phyloP scores from a whole-genome alignment of 2,888 invertebrate species.

The Pollenia labialis region DNA sequence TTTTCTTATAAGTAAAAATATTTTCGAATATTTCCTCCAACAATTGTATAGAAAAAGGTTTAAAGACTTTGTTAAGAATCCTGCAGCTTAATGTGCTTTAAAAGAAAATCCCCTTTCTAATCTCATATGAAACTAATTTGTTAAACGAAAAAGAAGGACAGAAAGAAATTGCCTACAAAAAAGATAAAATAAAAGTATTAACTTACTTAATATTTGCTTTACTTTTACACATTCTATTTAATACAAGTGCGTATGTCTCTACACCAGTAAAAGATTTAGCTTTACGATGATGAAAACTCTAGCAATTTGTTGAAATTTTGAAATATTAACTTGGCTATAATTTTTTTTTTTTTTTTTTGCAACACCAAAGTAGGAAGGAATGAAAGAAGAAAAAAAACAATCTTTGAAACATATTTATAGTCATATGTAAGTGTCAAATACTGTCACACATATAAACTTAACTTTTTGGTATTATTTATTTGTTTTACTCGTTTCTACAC shows the following conservation, averaged over 20 bases:
- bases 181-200: constrained; percentile 21
- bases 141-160: not conserved
- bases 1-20: too few relatives aligned
- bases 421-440: constrained; percentile 55
- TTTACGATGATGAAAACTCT: constrained; percentile 16
- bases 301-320: constrained; percentile 42
- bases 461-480: not conserved
- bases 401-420: constrained; percentile 28
- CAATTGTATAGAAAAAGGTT: too few relatives aligned
- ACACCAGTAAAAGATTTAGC: not conserved
- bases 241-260: not conserved
- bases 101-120: not conserved
- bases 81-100: not conserved
- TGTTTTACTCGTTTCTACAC: not conserved
- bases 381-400: not conserved
- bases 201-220: not conserved
- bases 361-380: not conserved
- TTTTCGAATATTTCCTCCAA: too few relatives aligned
- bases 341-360: not conserved
- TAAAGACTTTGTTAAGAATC: too few relatives aligned
- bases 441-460: constrained; percentile 4
- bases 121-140: not conserved
- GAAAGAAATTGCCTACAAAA: constrained; percentile 5
- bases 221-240: too few relatives aligned
- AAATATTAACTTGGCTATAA: constrained; percentile 47